Evolutionary conservation across 2,888 invertebrate genomes (phyloP).

Genomic region (Frankliniella intonsa): DNA sequence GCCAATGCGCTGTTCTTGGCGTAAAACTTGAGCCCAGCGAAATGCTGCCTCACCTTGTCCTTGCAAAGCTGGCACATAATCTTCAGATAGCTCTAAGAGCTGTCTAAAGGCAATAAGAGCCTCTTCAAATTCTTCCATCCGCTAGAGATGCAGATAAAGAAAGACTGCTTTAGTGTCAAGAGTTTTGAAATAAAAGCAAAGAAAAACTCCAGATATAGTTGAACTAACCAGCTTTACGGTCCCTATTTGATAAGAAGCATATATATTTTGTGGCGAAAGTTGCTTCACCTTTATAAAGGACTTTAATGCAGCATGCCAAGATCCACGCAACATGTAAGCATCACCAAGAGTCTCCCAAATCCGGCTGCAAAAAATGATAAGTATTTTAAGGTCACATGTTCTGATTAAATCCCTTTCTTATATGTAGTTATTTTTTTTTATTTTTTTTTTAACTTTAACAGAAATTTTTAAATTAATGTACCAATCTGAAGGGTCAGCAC

Average conservation of each 20-base stretch:
- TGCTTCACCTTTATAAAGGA: constrained; percentile 75
- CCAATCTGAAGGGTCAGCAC: constrained; percentile 59
- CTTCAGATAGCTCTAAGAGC: constrained; percentile 54
- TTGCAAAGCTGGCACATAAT: constrained; percentile 68
- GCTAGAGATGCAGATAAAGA: constrained; percentile 42
- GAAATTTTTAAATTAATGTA: not conserved
- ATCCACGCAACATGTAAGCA: constrained; percentile 82
- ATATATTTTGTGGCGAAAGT: constrained; percentile 59
- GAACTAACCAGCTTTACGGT: constrained; percentile 59
- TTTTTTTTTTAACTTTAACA: too few species aligned
- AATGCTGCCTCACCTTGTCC: constrained; percentile 79
- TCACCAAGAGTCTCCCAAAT: constrained; percentile 88
- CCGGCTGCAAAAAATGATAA: constrained; percentile 44
- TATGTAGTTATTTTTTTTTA: too few species aligned
- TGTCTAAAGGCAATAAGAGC: constrained; percentile 64
- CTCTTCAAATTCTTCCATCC: constrained; percentile 65
- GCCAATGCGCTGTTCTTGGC: constrained; percentile 63
- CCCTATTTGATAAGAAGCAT: constrained; percentile 72
- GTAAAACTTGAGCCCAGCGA: constrained; percentile 62
- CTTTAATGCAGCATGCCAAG: constrained; percentile 82
- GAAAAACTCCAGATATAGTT: not conserved
- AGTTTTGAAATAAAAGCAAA: too few species aligned
- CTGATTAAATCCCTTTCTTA: not conserved
- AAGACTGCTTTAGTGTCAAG: too few species aligned
- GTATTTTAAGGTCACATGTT: not conserved